Conservation (phyloP, 2,888 invertebrate genomes). For the Drosophila koepferae region DNA sequence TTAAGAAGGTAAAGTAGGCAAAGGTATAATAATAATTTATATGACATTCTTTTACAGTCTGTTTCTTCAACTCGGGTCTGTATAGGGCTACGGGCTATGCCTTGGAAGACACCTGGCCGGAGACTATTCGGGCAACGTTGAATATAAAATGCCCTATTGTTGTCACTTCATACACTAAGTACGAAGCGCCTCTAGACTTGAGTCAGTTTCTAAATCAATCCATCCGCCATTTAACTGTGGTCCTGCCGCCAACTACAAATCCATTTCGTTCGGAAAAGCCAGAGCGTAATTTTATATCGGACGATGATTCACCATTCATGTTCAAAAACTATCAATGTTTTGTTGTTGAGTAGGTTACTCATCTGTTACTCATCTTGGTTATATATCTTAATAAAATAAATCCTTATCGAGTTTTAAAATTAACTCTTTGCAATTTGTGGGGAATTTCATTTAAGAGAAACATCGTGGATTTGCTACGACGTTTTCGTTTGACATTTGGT, state of each 20-base stretch:
- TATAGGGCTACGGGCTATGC: conserved; percentile 89
- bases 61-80: conserved; percentile 90
- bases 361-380: not conserved
- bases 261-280: conserved; percentile 89
- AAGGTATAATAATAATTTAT: not conserved
- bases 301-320: conserved; percentile 89
- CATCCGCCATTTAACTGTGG: conserved; percentile 85
- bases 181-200: conserved; percentile 88
- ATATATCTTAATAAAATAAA: conserved; percentile 4
- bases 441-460: not conserved
- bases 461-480: not conserved
- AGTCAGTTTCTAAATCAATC: conserved; percentile 86
- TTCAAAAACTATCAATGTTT: conserved; percentile 90
- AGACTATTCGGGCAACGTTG: conserved; percentile 87
- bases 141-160: conserved; percentile 87
- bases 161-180: conserved; percentile 89
- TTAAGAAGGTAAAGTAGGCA: not conserved
- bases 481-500: too few species aligned
- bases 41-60: conserved; percentile 85
- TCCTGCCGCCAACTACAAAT: conserved; percentile 87
- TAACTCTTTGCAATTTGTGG: not conserved
- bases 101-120: conserved; percentile 89
- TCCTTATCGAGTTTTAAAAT: not conserved
- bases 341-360: conserved; percentile 85
- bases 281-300: conserved; percentile 91